Base-by-base conservation (phyloP, 1,140 invertebrate species). In the Macrosteles quadrilineatus region DNA sequence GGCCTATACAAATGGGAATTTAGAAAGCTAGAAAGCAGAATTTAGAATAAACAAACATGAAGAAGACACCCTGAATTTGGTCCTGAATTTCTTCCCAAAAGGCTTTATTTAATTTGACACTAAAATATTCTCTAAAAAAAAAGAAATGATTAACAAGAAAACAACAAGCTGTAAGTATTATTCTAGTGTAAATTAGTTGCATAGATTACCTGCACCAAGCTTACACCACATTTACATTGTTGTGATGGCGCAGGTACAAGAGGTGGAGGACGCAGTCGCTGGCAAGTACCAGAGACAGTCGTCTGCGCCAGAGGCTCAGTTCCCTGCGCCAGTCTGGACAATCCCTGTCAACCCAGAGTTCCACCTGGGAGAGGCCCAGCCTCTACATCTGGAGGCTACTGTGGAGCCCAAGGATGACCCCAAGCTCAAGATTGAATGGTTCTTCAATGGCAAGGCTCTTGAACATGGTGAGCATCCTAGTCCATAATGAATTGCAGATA, bases 361-460 rank as follows among this genome's bases (percentile, higher is more conserved):
- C 76, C 88, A 87, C 77, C 82, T 98, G n/a, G 86, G 89, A 68
- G 98, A 99, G 84, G 91, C 92, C 43, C 90, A 97, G 81, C 86
- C 93, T 1, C 85, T 97, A 32, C 94, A 97, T 80, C 85, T 99
- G 70, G 95, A 98, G 81, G 95, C 91, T 57, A 91, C 93, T 77
- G 93, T 98, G 4, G 93, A 96, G 81, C 98, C 97, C 0, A 95
- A 98, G 80, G 91, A 96, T 78, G 98, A 99, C 86, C 97, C 97
- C 1, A 92, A 97, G 77, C 83, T 97, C n/a, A 92, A 90, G 75
- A 91, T 96, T 69, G 94, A 96, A 82, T 96, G 94, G 94, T 96
- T 93, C 80, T 94, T 96, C 76, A 96, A 97, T 78, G 94, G 94
- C 40, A 95, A 95, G 82, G 83, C 88, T 31, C 80, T 96, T 23